These are phyloP conservation scores for Acanthurus lineatus DNA, from an alignment of 2,797 vertebrate species.

Conservation along the genomic window DNA sequence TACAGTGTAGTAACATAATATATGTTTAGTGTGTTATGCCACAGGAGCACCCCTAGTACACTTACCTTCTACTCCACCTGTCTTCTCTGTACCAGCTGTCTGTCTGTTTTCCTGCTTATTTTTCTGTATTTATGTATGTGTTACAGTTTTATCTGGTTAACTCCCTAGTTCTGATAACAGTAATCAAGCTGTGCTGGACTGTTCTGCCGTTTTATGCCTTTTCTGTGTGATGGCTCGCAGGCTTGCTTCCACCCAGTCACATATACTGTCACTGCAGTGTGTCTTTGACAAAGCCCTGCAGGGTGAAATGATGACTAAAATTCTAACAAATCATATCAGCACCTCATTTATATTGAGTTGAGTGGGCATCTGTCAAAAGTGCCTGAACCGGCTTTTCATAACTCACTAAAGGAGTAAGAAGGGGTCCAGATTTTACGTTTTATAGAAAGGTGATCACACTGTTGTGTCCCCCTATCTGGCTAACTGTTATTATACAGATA, in stretches of 20 bases:
- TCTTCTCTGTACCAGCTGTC: not conserved
- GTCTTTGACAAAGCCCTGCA: slow-evolving; percentile 11
- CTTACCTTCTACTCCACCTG: not conserved
- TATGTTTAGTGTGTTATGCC: not conserved
- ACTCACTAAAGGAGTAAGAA: not conserved
- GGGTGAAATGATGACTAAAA: slow-evolving; percentile 8
- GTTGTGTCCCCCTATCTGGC: too few species aligned
- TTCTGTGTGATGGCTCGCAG: slow-evolving; percentile 40
- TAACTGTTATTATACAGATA: too few species aligned
- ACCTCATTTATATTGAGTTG: slow-evolving; percentile 8
- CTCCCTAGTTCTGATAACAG: not conserved
- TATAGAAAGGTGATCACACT: too few species aligned
- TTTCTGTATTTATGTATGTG: not conserved
- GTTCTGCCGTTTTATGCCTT: slow-evolving; percentile 35
- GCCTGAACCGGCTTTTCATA: not conserved
- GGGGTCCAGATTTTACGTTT: not conserved
- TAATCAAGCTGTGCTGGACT: slow-evolving; percentile 15
- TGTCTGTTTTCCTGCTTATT: not conserved
- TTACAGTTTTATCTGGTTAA: not conserved
- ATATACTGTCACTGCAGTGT: slow-evolving; percentile 3
- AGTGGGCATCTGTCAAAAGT: slow-evolving; percentile 4
- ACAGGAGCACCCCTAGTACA: not conserved
- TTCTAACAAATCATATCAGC: slow-evolving; percentile 37
- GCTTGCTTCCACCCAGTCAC: not conserved
- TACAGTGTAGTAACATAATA: not conserved